phyloP scores from a whole-genome alignment of 1,140 invertebrate genomes.

The Drosophila parvula region DNA sequence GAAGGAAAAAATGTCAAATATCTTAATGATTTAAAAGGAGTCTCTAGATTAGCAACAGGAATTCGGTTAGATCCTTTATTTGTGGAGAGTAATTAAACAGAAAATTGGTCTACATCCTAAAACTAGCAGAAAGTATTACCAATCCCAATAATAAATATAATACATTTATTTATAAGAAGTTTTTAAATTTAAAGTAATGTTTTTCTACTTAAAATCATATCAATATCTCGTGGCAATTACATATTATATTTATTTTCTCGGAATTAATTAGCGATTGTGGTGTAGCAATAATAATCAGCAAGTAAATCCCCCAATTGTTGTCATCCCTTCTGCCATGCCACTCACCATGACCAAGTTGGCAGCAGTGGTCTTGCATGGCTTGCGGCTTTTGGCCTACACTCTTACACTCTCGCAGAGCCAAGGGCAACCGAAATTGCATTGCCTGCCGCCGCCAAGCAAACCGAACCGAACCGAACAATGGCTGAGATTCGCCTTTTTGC shows the following conservation, averaged over 20 bases:
- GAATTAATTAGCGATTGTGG: constrained; percentile 24
- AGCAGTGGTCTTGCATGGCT: constrained; percentile 27
- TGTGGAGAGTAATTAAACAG: background rate
- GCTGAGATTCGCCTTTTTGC: constrained; percentile 39
- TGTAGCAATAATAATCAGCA: constrained; percentile 35
- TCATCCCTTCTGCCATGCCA: constrained; percentile 29
- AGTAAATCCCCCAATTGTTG: constrained; percentile 36
- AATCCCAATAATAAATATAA: background rate
- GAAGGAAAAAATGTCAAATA: background rate
- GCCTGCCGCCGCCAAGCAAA: constrained; percentile 20
- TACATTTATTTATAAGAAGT: background rate
- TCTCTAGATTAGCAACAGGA: background rate
- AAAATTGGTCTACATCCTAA: no score
- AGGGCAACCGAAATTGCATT: constrained; percentile 53
- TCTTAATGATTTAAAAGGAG: background rate
- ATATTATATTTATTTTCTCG: constrained; percentile 17
- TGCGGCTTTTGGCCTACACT: constrained; percentile 18
- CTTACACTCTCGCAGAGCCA: constrained; percentile 46
- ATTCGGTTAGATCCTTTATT: background rate
- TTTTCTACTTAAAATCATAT: no score
- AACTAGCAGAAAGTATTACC: background rate
- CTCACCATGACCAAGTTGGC: constrained; percentile 55
- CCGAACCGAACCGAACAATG: constrained; percentile 47
- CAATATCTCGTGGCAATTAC: background rate
- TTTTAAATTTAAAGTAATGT: no score